A percentile compares a stretch with the other conserved stretches of the same genome.
Conservation (phyloP, 2,888 invertebrate species). For the Leptura quadrifasciata region DNA sequence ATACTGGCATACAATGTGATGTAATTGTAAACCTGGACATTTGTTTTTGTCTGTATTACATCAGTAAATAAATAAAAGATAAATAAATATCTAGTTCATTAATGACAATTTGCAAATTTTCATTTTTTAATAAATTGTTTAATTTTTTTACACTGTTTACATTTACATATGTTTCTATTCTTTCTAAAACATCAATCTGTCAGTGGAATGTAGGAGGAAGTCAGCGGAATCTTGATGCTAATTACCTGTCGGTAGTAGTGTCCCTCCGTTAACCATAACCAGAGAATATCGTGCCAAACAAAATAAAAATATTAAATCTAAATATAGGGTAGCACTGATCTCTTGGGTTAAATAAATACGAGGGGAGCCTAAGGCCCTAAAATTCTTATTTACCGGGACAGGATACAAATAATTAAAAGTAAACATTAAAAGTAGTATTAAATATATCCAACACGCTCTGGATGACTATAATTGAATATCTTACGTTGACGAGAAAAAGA, state of each 20-base stretch:
- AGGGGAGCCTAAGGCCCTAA: constrained; percentile 44
- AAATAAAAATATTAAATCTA: constrained; percentile 39
- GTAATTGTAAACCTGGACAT: too few relatives aligned
- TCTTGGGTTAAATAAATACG: constrained; percentile 56
- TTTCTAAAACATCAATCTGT: neutral
- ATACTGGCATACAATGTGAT: too few relatives aligned
- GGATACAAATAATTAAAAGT: constrained; percentile 67
- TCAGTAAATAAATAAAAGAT: too few relatives aligned
- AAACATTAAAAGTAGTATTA: constrained; percentile 58
- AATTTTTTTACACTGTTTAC: too few relatives aligned
- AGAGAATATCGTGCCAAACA: constrained; percentile 9
- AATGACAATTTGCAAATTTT: too few relatives aligned
- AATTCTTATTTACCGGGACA: constrained; percentile 58
- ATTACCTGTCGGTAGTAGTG: constrained; percentile 24
- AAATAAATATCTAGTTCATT: too few relatives aligned
- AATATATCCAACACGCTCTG: constrained; percentile 41
- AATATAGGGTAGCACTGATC: constrained; percentile 51
- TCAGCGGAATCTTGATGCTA: constrained; percentile 9
- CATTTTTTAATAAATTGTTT: too few relatives aligned
- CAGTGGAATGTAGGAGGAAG: neutral
- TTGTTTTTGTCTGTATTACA: too few relatives aligned
- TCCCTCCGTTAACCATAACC: neutral
- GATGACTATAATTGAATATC: constrained; percentile 54
- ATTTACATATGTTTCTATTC: neutral
- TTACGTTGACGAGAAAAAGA: constrained; percentile 8